Evolutionary conservation across 1,140 invertebrate genomes (phyloP).

Genomic region (Bombus consobrinus): DNA sequence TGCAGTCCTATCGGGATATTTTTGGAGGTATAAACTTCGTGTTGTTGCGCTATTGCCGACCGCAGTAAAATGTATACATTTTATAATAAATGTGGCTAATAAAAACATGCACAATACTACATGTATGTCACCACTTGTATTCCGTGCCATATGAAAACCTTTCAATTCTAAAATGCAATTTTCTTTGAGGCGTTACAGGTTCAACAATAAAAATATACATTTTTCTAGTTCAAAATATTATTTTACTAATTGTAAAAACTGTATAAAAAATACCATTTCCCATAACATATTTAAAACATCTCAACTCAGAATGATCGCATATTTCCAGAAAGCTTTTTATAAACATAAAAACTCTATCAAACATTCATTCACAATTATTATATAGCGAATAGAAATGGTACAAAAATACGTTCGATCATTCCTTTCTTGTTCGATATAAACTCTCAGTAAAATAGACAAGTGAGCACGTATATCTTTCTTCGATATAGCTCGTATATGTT

Average conservation of each 20-base stretch:
- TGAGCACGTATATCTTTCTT: too few species aligned
- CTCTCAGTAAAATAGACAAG: not conserved
- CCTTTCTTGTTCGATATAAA: not conserved
- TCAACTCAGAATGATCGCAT: not conserved
- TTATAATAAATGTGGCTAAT: too few species aligned
- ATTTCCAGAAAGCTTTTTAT: too few species aligned
- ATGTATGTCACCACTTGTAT: constrained; percentile 77
- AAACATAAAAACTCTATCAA: not conserved
- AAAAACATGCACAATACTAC: constrained; percentile 60
- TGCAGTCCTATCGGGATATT: too few species aligned
- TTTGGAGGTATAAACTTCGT: too few species aligned
- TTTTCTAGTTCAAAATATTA: not conserved
- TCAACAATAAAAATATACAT: not conserved
- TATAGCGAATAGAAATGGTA: not conserved
- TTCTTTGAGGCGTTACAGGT: not conserved
- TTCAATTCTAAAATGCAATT: not conserved
- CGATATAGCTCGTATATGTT: too few species aligned
- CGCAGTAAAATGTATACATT: not conserved
- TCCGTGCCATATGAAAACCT: constrained; percentile 70
- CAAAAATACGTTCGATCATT: not conserved
- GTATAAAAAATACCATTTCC: constrained; percentile 6
- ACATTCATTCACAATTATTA: not conserved
- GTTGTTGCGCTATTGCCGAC: too few species aligned
- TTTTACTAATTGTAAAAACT: constrained; percentile 15
- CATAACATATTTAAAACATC: constrained; percentile 4